Base-by-base conservation (phyloP, 2,888 invertebrate genomes). In the Hymenopus coronatus region DNA sequence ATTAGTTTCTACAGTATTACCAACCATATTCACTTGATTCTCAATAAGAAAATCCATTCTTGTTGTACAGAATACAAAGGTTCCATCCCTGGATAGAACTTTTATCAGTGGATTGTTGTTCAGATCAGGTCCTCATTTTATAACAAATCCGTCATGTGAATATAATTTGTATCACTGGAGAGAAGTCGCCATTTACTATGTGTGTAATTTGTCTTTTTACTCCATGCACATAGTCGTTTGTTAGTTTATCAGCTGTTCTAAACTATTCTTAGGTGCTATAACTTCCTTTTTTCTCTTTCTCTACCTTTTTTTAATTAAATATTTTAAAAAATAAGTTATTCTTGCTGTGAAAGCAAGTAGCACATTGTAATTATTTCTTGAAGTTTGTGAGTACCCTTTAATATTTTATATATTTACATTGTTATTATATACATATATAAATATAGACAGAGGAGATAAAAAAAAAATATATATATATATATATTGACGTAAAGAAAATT, bases 361-460 rank as follows among this genome's bases (percentile, higher is more conserved):
- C 90, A 90, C 89, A 88, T 28, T 88, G 87, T 89, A 89, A 89
- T 90, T 90, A 89, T 88, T 90, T 90, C 89, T 86, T 86, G 88
- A 83, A 89, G 89, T 89, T 89, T 89, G 88, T 87, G 83, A 89
- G 85, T 88, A 90, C 84, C 88, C 90, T 90, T 90, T 89, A 91
- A 91, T 91, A 91, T 89, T 90, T 89, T 90, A 90, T 89, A 90
- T 89, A 91, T 90, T 89, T 90, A 90, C 89, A 90, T 90, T 90
- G 90, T 90, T 90, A 90, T 85, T 89, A 90, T 89, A 88, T 89
- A 90, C 83, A 88, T 88, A 88, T 89, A 91, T 91, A 91, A 91
- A 91, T 91, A 91, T 91, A 91, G 86, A 91, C 88, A 91, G 89
- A 90, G 91, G 90, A 88, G 90, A 87, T 84, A 84, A 88, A n/a